Percentiles rank a stretch among this genome's conserved stretches.
Conservation (phyloP, 2,888 invertebrate genomes). For the Rotaria macrura region DNA sequence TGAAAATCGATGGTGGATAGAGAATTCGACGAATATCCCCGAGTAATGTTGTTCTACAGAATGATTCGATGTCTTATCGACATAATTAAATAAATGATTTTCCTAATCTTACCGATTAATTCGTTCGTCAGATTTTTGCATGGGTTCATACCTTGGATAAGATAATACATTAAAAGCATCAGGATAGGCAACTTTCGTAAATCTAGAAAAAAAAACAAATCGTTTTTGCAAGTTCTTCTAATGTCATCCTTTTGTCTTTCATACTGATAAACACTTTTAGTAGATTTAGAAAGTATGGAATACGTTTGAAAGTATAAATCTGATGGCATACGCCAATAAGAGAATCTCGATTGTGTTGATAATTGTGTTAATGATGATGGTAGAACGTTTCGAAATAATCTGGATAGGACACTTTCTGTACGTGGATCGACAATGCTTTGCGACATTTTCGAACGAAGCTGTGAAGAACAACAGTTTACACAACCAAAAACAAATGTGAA, state of each 20-base stretch:
- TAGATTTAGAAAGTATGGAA: neutral
- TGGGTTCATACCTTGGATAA: neutral
- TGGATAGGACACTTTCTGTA: neutral
- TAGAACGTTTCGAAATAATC: neutral
- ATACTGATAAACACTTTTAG: neutral
- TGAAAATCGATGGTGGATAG: slow-evolving; percentile 15
- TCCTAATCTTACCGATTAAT: neutral
- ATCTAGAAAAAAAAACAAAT: neutral
- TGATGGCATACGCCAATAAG: neutral
- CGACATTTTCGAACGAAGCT: neutral
- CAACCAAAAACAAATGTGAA: neutral
- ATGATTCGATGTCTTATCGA: neutral
- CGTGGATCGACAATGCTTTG: neutral
- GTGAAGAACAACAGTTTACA: neutral
- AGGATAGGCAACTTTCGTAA: neutral
- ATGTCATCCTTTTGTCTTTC: neutral
- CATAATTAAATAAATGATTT: neutral
- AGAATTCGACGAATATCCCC: neutral
- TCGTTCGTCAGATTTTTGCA: slow-evolving; percentile 12
- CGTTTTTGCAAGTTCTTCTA: neutral
- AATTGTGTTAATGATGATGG: neutral
- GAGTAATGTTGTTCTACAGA: slow-evolving; percentile 20
- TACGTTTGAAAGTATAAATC: neutral
- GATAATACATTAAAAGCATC: neutral
- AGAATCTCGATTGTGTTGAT: neutral